Evolutionary conservation across 2,113 vertebrate species (phyloP).

Genomic region (Blennius ocellaris): DNA sequence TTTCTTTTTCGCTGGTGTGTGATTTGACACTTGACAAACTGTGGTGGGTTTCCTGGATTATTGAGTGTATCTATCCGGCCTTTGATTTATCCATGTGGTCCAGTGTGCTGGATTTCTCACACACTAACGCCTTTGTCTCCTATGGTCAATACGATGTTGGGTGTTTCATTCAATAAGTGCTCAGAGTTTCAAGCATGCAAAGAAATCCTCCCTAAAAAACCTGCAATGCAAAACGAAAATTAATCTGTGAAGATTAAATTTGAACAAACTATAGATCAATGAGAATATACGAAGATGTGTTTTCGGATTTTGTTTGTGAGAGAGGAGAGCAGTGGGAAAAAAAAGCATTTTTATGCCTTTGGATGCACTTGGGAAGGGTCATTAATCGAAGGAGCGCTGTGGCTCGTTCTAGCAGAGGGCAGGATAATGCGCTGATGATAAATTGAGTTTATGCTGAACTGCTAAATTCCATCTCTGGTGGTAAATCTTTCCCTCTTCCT

Average conservation of each 20-base stretch:
- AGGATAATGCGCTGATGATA: slow-evolving; percentile 85
- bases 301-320: slow-evolving; percentile 18
- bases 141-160: too few species aligned
- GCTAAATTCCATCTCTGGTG: slow-evolving; percentile 83
- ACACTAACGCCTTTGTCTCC: background rate
- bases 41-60: slow-evolving; percentile 63
- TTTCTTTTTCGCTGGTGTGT: slow-evolving; percentile 27
- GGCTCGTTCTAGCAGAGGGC: slow-evolving; percentile 77
- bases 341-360: slow-evolving; percentile 67
- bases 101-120: slow-evolving; percentile 18
- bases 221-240: slow-evolving; percentile 21
- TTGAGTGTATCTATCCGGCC: slow-evolving; percentile 61
- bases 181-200: too few species aligned
- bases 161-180: too few species aligned
- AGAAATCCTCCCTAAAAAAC: too few species aligned
- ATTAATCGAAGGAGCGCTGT: slow-evolving; percentile 84
- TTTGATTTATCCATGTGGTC: slow-evolving; percentile 51
- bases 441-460: slow-evolving; percentile 85
- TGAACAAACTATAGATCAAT: slow-evolving; percentile 35
- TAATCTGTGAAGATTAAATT: slow-evolving; percentile 11
- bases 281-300: slow-evolving; percentile 63
- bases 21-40: slow-evolving; percentile 79
- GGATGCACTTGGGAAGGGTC: slow-evolving; percentile 76
- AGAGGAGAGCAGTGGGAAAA: slow-evolving; percentile 30
- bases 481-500: slow-evolving; percentile 84